Percentiles rank a stretch among this genome's conserved stretches.
These are phyloP conservation scores for Tursiops truncatus DNA, from an alignment of 2,113 vertebrate species.

Conservation along the genomic window DNA sequence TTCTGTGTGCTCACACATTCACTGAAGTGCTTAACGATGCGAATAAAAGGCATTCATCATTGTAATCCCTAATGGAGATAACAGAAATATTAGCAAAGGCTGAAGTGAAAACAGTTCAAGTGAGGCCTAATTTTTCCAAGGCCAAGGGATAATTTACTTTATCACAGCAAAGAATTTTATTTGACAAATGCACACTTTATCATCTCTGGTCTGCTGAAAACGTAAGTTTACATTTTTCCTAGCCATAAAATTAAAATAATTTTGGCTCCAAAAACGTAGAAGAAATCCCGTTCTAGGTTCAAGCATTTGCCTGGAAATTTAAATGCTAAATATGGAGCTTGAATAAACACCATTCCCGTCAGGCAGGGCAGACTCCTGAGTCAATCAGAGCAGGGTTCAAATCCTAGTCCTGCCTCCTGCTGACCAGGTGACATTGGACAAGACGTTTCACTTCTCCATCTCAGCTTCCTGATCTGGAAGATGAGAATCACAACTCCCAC, in stretches of 20 bases:
- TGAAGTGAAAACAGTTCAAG: constrained; percentile 69
- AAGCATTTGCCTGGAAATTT: constrained; percentile 66
- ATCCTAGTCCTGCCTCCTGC: not conserved
- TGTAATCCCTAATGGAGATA: constrained; percentile 71
- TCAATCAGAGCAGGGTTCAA: not conserved
- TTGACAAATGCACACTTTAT: constrained; percentile 73
- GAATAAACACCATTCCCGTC: constrained; percentile 18
- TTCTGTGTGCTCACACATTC: constrained; percentile 59
- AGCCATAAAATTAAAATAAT: constrained; percentile 76
- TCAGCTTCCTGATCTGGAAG: not conserved
- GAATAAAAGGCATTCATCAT: constrained; percentile 60
- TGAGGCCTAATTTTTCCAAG: constrained; percentile 68
- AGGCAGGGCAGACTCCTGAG: not conserved
- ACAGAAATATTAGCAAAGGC: constrained; percentile 73
- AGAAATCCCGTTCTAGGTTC: constrained; percentile 57
- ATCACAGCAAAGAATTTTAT: constrained; percentile 73
- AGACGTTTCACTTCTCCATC: not conserved
- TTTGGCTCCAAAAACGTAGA: constrained; percentile 75
- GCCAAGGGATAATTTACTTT: constrained; percentile 67
- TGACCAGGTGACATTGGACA: not conserved
- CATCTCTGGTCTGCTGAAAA: constrained; percentile 72
- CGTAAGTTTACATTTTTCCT: constrained; percentile 74
- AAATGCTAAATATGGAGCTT: constrained; percentile 69
- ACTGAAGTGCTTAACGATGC: constrained; percentile 66
- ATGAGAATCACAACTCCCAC: not conserved